Evolutionary conservation across 2,797 vertebrate genomes (phyloP).

Genomic region (Artibeus lituratus): DNA sequence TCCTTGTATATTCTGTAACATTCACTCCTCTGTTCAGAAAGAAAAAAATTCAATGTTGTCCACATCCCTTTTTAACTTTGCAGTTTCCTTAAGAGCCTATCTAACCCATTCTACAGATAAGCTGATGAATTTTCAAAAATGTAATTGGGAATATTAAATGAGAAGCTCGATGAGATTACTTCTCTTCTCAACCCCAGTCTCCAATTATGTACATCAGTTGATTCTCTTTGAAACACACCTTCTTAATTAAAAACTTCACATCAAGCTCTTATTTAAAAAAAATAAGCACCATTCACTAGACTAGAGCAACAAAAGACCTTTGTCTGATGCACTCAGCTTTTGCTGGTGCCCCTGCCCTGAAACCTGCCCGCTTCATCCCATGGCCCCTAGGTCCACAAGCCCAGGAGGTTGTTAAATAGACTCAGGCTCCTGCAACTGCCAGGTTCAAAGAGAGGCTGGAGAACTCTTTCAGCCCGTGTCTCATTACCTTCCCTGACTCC

Average conservation of each 20-base stretch:
- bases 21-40: not conserved
- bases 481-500: not conserved
- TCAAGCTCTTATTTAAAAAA: not conserved
- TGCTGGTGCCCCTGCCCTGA: not conserved
- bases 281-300: not conserved
- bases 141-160: not conserved
- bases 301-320: not conserved
- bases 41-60: not conserved
- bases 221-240: not conserved
- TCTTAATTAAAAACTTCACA: not conserved
- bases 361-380: not conserved
- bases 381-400: not conserved
- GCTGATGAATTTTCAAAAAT: constrained; percentile 9
- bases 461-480: not conserved
- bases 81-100: not conserved
- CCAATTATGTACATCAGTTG: not conserved
- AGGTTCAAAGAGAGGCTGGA: not conserved
- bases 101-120: not conserved
- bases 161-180: not conserved
- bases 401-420: not conserved
- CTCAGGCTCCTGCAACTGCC: not conserved
- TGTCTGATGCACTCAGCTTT: not conserved
- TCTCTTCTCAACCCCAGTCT: not conserved
- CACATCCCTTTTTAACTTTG: not conserved
- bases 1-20: not conserved